These are phyloP conservation scores for Nasonovia ribisnigri DNA, from an alignment of 2,888 invertebrate genomes.

Conservation along the genomic window DNA sequence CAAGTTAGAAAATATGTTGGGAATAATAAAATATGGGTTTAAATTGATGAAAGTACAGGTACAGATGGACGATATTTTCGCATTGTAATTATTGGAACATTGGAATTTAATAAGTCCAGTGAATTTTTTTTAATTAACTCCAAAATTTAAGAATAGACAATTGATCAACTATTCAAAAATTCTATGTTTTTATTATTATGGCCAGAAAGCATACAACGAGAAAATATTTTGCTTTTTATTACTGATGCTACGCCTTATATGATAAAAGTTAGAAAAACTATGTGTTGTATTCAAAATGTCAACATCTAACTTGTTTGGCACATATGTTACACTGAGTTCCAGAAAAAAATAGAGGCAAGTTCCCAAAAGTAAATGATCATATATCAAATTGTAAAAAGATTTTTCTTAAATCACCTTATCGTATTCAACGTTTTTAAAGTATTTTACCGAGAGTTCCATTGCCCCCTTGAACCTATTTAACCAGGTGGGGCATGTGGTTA, in stretches of 20 bases:
- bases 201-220: slow-evolving; percentile 25
- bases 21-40: too few relatives aligned
- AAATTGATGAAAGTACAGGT: too few relatives aligned
- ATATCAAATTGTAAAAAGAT: slow-evolving; percentile 67
- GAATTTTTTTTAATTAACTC: not conserved
- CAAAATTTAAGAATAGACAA: not conserved
- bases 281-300: slow-evolving; percentile 68
- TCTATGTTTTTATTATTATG: slow-evolving; percentile 18
- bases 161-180: not conserved
- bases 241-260: slow-evolving; percentile 20
- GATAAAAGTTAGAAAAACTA: slow-evolving; percentile 21
- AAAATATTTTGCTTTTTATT: not conserved
- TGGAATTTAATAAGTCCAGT: too few relatives aligned
- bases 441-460: too few relatives aligned
- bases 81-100: too few relatives aligned
- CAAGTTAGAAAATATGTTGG: too few relatives aligned
- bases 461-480: too few relatives aligned
- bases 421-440: too few relatives aligned
- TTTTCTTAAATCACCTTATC: slow-evolving; percentile 64
- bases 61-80: too few relatives aligned
- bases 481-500: too few relatives aligned
- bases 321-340: slow-evolving; percentile 68
- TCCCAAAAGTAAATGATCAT: slow-evolving; percentile 67
- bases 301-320: slow-evolving; percentile 69
- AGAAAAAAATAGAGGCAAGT: slow-evolving; percentile 67